phyloP scores from a whole-genome alignment of 2,888 invertebrate genomes.

The Eupithecia centaureata region DNA sequence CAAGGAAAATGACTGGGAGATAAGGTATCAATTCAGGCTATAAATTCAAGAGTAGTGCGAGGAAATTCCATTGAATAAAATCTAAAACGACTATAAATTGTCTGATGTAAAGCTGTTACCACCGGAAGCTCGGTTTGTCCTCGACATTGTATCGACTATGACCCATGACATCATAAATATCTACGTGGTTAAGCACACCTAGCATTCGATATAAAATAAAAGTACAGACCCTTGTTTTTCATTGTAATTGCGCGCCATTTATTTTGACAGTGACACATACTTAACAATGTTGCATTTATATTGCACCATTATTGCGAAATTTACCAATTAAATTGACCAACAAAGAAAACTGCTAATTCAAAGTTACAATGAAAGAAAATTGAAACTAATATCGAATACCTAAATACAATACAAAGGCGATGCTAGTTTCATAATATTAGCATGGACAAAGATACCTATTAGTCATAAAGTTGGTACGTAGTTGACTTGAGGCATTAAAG shows the following conservation, averaged over 20 bases:
- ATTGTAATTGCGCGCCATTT: conserved; percentile 2
- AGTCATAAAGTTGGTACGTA: background rate
- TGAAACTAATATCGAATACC: background rate
- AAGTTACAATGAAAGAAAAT: background rate
- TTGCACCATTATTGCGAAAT: conserved; percentile 7
- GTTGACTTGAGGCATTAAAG: background rate
- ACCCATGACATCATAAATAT: conserved; percentile 13
- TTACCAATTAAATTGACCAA: background rate
- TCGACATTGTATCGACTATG: conserved; percentile 18
- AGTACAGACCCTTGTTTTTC: background rate
- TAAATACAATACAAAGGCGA: background rate
- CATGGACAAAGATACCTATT: background rate
- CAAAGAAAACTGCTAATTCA: background rate
- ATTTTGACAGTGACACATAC: conserved; percentile 13
- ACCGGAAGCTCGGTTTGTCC: conserved; percentile 14
- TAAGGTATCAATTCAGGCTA: background rate
- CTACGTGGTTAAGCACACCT: conserved; percentile 8
- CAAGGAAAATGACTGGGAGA: background rate
- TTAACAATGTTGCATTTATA: conserved; percentile 5
- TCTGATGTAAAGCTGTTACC: background rate
- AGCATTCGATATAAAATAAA: background rate
- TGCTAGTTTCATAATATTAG: background rate
- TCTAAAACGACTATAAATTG: background rate
- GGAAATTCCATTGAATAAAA: background rate
- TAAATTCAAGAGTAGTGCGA: background rate